Base-by-base conservation (phyloP, 2,888 invertebrate genomes). In the Coleophora deauratella region DNA sequence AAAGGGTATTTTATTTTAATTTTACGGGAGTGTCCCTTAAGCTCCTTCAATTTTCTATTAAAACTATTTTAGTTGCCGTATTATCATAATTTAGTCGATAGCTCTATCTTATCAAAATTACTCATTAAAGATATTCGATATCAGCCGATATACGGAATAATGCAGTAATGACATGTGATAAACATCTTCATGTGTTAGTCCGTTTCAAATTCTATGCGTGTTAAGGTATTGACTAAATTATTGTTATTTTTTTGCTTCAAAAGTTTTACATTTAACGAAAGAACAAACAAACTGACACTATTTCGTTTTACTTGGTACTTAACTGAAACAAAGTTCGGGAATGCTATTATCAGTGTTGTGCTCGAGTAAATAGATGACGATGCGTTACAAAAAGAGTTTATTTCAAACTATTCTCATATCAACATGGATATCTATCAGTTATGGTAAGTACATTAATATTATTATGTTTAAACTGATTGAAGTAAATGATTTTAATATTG, bases 371-470 rank as follows among this genome's bases (percentile, higher is more conserved):
- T 38, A 44, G 8, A 33, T 9, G 11, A 35, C 27, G 41, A 54
- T 62, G 64, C 54, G 38, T 27, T 36, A 41, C 27, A 37, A 43
- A 40, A 57, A 40, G 42, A 35, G 40, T 27, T 40, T 47, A 13
- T 38, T 57, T 38, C 38, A 56, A 30, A 36, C 41, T 34, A n/a
- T 59, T 35, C 40, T 52, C 42, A 40, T 61, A 33, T 27, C 54
- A 34, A 33, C 51, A 32, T 45, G 45, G 32, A 33, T 65, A 10
- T 45, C 44, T 40, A 35, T 40, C 32, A 52, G 54, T 40, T 12
- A 65, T 53, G 68, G 69, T 69, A 54, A 62, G 66, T 44, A 15
- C 11, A 21, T n/a, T n/a, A n/a, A n/a, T n/a, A n/a, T n/a, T n/a
- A n/a, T n/a, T n/a, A n/a, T n/a, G 21, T 21, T 21, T 6, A 21